These are phyloP conservation scores for Andrena chrysosceles DNA, from an alignment of 2,888 invertebrate species.

Conservation along the genomic window DNA sequence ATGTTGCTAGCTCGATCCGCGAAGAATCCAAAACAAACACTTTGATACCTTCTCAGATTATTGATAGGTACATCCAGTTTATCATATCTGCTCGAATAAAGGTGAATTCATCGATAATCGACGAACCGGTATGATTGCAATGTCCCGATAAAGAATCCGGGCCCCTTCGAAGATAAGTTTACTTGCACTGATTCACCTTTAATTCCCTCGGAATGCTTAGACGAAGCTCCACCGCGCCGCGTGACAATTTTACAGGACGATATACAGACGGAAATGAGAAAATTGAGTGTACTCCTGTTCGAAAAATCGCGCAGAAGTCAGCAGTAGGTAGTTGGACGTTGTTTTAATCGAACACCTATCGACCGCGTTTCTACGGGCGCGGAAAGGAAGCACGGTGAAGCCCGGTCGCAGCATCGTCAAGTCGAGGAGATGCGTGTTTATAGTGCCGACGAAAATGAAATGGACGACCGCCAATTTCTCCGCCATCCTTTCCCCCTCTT, in stretches of 20 bases:
- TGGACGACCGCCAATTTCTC: constrained; percentile 60
- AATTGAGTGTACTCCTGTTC: constrained; percentile 32
- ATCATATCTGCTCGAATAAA: no score
- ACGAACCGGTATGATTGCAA: no score
- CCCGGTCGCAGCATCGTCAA: constrained; percentile 19
- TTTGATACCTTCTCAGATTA: no score
- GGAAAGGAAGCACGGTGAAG: constrained; percentile 20
- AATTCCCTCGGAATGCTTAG: background rate
- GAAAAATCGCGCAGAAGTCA: background rate
- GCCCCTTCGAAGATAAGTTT: background rate
- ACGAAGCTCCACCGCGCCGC: no score
- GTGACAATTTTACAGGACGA: no score
- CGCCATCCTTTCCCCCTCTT: constrained; percentile 10
- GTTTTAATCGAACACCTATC: constrained; percentile 54
- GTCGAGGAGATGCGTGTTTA: constrained; percentile 27
- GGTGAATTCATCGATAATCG: no score
- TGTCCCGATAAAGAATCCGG: no score
- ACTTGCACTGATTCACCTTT: background rate
- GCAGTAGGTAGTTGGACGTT: constrained; percentile 16
- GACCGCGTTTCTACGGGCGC: background rate
- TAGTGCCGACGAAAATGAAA: constrained; percentile 51
- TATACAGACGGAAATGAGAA: background rate
- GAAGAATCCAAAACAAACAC: no score
- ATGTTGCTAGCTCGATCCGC: no score
- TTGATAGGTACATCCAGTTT: no score